phyloP scores from a whole-genome alignment of 2,113 vertebrate genomes.

The Burhinus bistriatus region DNA sequence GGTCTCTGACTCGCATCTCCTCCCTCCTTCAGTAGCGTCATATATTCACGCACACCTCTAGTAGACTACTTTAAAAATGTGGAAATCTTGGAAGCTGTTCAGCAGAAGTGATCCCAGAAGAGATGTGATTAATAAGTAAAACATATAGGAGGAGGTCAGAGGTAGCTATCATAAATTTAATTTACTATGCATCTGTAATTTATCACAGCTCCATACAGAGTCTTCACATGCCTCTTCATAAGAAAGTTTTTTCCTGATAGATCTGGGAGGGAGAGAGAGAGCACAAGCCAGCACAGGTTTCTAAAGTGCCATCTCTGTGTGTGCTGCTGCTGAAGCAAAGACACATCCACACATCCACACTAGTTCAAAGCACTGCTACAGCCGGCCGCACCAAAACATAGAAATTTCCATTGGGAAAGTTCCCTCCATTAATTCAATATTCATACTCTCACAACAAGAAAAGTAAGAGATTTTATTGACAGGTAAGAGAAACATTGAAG shows the following conservation, averaged over 20 bases:
- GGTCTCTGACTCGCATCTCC: background rate
- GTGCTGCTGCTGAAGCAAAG: background rate
- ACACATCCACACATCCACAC: background rate
- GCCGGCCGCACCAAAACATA: background rate
- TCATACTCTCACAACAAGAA: background rate
- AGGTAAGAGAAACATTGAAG: background rate
- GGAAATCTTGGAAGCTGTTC: background rate
- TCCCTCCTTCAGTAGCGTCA: background rate
- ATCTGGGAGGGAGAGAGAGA: background rate
- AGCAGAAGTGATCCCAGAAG: background rate
- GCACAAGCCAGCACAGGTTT: background rate
- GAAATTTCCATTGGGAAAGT: background rate
- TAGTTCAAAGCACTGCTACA: background rate
- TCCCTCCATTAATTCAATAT: background rate
- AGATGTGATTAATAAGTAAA: background rate
- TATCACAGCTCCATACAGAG: background rate
- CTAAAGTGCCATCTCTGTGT: background rate
- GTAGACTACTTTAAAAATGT: background rate
- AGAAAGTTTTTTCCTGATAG: background rate
- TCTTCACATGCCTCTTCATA: background rate
- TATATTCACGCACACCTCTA: background rate
- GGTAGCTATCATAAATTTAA: constrained; percentile 18
- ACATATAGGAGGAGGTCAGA: background rate
- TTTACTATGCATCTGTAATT: background rate
- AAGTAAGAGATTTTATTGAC: background rate